Evolutionary conservation across 2,797 vertebrate species (phyloP).

Genomic region (Sebastes hubbsi): DNA sequence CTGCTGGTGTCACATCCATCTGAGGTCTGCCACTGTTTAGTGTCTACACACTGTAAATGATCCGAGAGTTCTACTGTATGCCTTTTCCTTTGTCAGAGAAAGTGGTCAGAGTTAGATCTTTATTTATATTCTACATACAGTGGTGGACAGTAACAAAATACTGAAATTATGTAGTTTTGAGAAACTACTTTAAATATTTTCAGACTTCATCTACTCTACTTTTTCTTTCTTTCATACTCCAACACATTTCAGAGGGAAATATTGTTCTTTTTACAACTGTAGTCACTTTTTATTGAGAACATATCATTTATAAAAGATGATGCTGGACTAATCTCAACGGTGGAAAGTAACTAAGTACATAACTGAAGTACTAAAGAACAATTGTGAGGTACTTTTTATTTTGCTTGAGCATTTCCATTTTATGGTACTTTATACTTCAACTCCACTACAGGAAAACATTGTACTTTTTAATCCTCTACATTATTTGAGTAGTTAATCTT

Average conservation of each 20-base stretch:
- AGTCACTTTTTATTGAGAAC: background rate
- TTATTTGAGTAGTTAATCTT: background rate
- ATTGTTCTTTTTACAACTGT: background rate
- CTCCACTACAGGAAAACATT: background rate
- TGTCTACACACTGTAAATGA: conserved; percentile 12
- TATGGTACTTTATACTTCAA: background rate
- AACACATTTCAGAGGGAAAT: background rate
- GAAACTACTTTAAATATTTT: background rate
- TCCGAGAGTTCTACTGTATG: background rate
- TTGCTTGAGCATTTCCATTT: background rate
- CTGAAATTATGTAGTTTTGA: background rate
- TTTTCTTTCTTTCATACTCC: background rate
- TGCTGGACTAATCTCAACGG: background rate
- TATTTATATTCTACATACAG: background rate
- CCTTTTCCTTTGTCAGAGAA: conserved; percentile 2
- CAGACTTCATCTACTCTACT: background rate
- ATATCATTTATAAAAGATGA: background rate
- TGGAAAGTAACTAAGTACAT: background rate
- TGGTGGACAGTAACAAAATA: background rate
- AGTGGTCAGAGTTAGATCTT: background rate
- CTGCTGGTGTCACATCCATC: conserved; percentile 67
- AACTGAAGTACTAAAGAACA: background rate
- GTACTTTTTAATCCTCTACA: background rate
- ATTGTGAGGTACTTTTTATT: background rate
- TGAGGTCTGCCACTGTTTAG: conserved; percentile 53